phyloP scores from a whole-genome alignment of 2,797 vertebrate genomes.

The Passerculus sandwichensis region DNA sequence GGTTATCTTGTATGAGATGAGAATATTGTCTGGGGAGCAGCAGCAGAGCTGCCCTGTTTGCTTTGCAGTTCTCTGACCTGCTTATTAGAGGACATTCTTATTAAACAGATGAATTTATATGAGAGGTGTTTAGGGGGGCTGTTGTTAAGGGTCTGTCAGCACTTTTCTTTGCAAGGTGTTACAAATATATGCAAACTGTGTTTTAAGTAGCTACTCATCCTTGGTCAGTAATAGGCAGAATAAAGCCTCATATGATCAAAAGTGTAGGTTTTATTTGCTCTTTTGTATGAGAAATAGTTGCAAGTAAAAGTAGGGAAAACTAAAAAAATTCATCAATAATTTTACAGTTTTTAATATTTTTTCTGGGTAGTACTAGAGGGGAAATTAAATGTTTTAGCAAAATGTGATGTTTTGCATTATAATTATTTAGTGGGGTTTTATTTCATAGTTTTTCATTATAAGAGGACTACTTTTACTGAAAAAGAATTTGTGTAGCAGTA shows the following conservation, averaged over 20 bases:
- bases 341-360: neutral
- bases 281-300: neutral
- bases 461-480: neutral
- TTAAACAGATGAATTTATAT: slow-evolving; percentile 41
- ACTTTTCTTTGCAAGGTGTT: slow-evolving; percentile 1
- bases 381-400: neutral
- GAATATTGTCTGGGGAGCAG: neutral
- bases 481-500: neutral
- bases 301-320: neutral
- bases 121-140: neutral
- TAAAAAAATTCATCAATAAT: neutral
- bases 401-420: neutral
- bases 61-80: slow-evolving; percentile 38
- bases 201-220: neutral
- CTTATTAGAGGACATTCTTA: slow-evolving; percentile 16
- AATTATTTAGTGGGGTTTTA: neutral
- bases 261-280: neutral
- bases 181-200: neutral
- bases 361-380: neutral
- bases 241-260: neutral
- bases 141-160: neutral
- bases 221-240: neutral
- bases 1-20: neutral
- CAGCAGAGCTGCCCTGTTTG: slow-evolving; percentile 23
- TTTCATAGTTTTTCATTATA: neutral